Base-by-base conservation (phyloP, 1,140 invertebrate species). In the Tribolium madens region DNA sequence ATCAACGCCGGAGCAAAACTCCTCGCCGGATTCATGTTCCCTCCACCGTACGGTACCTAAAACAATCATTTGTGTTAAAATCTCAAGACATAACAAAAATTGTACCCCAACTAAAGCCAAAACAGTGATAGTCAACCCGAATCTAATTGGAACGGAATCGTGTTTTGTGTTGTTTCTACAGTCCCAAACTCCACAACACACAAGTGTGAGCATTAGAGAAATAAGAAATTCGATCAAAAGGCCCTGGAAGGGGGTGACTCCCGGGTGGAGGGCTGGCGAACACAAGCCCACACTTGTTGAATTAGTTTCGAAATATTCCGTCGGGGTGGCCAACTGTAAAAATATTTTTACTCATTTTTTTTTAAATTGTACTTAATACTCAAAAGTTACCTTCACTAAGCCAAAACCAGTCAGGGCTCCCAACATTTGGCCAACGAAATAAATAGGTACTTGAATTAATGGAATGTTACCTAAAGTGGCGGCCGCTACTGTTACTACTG, bases 11-110 rank as follows among this genome's bases (percentile, higher is more conserved):
- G 94, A 0, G 89, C 94, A 48, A 96, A 90, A 26, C 91, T 91
- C 79, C 94, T 89, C 0, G 93, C 94, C 0, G 95, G 94, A 81
- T 96, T 96, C 91, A 96, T 91, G 80, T 93, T 92, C 53, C 91
- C 92, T 0, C 93, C 93, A 1, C 93, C 94, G 78, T 89, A 92
- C n/a, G 91, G 90, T n/a, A 89, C 90, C 91, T 92, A 76, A 81
- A 76, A 47, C 53, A 10, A 9, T 15, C n/a, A 68, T 13, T 50
- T 14, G 26, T 10, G 0, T n/a, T 1, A n/a, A 46, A 46, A 57
- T 31, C 4, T 46, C 5, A 46, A 60, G 50, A 17, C 13, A 42
- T 31, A n/a, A n/a, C 26, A 9, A 13, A 73, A 36, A 9, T n/a
- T 82, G 86, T 82, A 86, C 87, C n/a, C 89, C 89, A 9, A 89